Evolutionary conservation across 2,113 vertebrate genomes (phyloP), one percentile per base, ranked within the genome.

Genomic region (Cavia porcellus): DNA sequence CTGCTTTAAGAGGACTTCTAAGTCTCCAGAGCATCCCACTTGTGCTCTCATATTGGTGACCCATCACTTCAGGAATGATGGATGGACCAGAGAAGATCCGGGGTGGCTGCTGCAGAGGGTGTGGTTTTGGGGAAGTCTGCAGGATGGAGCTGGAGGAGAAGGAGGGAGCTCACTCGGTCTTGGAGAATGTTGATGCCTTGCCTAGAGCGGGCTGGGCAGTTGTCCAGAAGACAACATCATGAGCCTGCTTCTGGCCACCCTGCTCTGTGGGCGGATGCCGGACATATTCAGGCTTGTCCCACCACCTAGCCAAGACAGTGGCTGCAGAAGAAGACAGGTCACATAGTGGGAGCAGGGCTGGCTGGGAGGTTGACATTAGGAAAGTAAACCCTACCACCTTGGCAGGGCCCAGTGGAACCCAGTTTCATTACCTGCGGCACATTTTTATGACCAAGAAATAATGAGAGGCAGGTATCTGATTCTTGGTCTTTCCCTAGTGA

Each of bases 391-490:
- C 96, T 85, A 93, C 55, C 94, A 87, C 91, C 75, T 57, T 92
- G 92, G 95, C 90, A 93, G 92, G 72, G 84, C 66, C 4, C 9
- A 42, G 75, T 4, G 47, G 85, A 94, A 74, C 66, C 83, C 72
- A 79, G 96, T 92, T 98, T 97, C 98, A 86, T 13, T 55, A 94
- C 89, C 97, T 70, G 75, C 85, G 80, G 90, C 89, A 94, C 88
- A 35, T 92, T 98, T 96, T 92, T 96, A 97, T 97, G 83, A 79
- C 92, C 15, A 52, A 97, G 72, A 2, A 72, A 92, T 93, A 98
- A 95, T 93, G 90, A 96, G 84, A 96, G 92, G 94, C 47, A 77
- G 32, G 62, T 42, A 42, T 82, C 61, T 45, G 72, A 45, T 50
- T 77, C 90, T 50, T 45, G 59, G 75, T 62, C 82, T 92, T 97